Evolutionary conservation across 2,888 invertebrate genomes (phyloP).

Genomic region (Philereme vetulata): DNA sequence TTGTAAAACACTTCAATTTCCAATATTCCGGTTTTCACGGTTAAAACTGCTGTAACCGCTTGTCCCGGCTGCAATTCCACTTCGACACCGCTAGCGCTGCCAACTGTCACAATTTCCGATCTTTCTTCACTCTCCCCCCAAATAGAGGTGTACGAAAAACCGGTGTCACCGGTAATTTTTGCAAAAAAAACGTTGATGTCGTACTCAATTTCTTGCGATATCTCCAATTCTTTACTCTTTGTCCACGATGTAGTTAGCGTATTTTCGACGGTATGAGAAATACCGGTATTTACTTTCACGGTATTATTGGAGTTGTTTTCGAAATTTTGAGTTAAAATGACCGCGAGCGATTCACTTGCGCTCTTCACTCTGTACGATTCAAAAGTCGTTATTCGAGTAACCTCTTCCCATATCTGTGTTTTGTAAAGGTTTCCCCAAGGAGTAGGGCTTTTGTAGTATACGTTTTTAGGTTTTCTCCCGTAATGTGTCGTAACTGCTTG

Average conservation of each 20-base stretch:
- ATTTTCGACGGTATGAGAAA: slow-evolving; percentile 66
- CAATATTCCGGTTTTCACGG: slow-evolving; percentile 58
- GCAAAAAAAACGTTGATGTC: slow-evolving; percentile 60
- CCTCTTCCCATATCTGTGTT: slow-evolving; percentile 62
- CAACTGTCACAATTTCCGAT: slow-evolving; percentile 59
- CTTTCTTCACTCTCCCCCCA: slow-evolving; percentile 65
- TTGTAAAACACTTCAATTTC: slow-evolving; percentile 61
- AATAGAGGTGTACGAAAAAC: slow-evolving; percentile 56
- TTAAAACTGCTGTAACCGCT: slow-evolving; percentile 58
- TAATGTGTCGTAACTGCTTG: slow-evolving; percentile 53
- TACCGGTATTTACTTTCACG: slow-evolving; percentile 67
- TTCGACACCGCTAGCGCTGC: slow-evolving; percentile 61
- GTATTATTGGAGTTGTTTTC: slow-evolving; percentile 60
- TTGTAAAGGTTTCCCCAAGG: slow-evolving; percentile 72
- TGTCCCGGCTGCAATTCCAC: slow-evolving; percentile 63
- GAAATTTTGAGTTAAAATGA: slow-evolving; percentile 61
- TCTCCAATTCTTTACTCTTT: slow-evolving; percentile 49
- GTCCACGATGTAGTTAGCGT: slow-evolving; percentile 64
- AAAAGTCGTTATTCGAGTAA: slow-evolving; percentile 51
- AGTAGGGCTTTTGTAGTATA: slow-evolving; percentile 64
- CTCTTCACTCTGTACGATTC: slow-evolving; percentile 54
- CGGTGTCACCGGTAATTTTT: slow-evolving; percentile 56
- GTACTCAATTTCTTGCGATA: slow-evolving; percentile 63
- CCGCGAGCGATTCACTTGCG: slow-evolving; percentile 45
- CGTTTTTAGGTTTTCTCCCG: slow-evolving; percentile 50